A percentile compares a stretch with the other conserved stretches of the same genome.
Conservation (phyloP, 2,797 vertebrate species). For the Pantherophis alleghaniensis region DNA sequence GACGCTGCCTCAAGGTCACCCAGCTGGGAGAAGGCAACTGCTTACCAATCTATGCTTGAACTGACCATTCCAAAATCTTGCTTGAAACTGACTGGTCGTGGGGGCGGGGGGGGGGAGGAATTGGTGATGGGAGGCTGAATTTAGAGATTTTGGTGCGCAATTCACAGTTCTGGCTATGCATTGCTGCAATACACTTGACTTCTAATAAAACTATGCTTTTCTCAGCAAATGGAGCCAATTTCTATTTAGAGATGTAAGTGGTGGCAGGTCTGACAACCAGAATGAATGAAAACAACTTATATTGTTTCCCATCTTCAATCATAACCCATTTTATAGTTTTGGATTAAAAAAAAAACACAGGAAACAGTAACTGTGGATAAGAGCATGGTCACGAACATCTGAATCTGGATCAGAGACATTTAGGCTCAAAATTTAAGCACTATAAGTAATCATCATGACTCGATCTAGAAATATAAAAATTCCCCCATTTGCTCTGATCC, state of each 20-base stretch:
- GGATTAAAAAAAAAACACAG: not conserved
- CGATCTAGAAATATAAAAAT: not conserved
- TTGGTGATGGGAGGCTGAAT: not conserved
- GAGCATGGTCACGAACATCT: not conserved
- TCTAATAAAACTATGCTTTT: not conserved
- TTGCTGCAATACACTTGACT: not conserved
- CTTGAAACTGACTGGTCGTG: not conserved
- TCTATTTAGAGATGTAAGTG: not conserved
- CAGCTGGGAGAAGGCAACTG: not conserved
- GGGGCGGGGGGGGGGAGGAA: not conserved
- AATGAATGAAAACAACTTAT: not conserved
- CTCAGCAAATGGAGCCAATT: not conserved
- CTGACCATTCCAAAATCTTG: not conserved
- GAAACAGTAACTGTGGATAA: not conserved
- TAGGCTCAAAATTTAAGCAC: not conserved
- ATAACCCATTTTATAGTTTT: not conserved
- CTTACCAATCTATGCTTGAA: not conserved
- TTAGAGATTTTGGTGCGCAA: not conserved
- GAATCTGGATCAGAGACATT: not conserved
- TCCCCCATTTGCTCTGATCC: not conserved
- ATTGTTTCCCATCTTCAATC: not conserved
- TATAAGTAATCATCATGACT: not conserved
- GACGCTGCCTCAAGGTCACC: not conserved
- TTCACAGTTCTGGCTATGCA: not conserved
- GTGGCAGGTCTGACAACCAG: not conserved